These are phyloP conservation scores for Meles meles DNA, from an alignment of 2,113 vertebrate genomes.

Conservation along the genomic window DNA sequence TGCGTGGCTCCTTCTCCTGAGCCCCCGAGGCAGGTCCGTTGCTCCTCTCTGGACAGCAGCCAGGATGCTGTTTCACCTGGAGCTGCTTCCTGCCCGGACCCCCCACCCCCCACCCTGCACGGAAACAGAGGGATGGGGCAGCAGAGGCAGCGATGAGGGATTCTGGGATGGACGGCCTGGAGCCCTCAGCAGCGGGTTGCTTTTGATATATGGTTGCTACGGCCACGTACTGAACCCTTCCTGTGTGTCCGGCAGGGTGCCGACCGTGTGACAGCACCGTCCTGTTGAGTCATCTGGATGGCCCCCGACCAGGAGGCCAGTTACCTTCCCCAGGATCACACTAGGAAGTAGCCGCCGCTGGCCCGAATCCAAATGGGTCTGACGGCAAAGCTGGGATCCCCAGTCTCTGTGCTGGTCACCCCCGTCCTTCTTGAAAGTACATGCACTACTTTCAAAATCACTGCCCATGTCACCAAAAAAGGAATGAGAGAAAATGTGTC, in stretches of 20 bases:
- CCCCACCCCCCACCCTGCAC: fast-evolving
- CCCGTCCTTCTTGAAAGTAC: not conserved
- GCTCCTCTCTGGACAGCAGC: not conserved
- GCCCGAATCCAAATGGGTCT: not conserved
- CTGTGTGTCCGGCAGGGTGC: not conserved
- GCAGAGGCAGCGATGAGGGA: not conserved
- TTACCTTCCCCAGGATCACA: not conserved
- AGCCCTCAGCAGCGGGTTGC: not conserved
- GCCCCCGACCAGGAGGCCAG: not conserved
- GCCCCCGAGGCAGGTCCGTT: fast-evolving
- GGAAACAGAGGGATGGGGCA: not conserved
- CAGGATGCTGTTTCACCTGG: too few relatives aligned
- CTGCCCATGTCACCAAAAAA: not conserved
- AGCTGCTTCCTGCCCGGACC: fast-evolving
- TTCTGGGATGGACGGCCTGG: not conserved
- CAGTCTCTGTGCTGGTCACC: not conserved
- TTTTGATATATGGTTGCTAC: not conserved
- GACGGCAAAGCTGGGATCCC: not conserved
- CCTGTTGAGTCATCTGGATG: not conserved
- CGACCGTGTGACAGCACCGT: not conserved
- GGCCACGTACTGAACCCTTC: not conserved
- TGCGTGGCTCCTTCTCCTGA: not conserved
- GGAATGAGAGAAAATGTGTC: not conserved
- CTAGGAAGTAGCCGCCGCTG: fast-evolving
- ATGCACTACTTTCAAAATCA: not conserved